Conservation (phyloP, 2,888 invertebrate species). For the Trichopria drosophilae region DNA sequence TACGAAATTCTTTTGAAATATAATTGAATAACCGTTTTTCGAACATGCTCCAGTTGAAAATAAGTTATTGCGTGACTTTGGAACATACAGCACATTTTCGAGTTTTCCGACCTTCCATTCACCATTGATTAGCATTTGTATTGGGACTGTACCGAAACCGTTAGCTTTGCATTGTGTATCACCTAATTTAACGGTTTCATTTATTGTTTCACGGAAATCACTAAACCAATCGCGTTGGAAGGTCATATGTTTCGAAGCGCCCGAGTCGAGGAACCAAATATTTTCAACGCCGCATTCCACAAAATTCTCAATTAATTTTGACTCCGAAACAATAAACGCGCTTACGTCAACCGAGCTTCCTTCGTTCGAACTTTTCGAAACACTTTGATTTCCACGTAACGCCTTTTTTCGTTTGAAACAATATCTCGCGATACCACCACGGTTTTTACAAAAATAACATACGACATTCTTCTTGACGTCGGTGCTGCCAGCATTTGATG, state of each 20-base stretch:
- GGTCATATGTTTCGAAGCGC: slow-evolving; percentile 13
- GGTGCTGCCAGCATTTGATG: no score
- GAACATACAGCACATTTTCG: slow-evolving; percentile 2
- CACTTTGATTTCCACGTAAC: no score
- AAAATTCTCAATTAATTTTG: neutral
- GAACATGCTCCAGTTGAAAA: slow-evolving; percentile 1
- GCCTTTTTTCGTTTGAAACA: neutral
- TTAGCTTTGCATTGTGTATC: no score
- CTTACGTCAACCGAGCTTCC: neutral
- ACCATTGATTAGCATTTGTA: no score
- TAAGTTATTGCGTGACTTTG: neutral
- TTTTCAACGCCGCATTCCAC: no score
- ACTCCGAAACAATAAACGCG: slow-evolving; percentile 1
- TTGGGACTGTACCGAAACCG: no score
- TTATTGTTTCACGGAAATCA: neutral
- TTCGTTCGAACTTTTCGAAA: no score
- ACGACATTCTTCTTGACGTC: no score
- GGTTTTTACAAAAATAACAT: slow-evolving; percentile 3
- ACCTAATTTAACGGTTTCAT: slow-evolving; percentile 2
- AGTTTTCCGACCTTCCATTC: slow-evolving; percentile 1
- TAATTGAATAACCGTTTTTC: neutral
- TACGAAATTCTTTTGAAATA: no score
- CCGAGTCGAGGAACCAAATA: slow-evolving; percentile 13
- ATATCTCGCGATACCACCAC: neutral
- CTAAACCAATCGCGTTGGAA: slow-evolving; percentile 13